phyloP scores from a whole-genome alignment of 1,140 invertebrate genomes.

The Polypedilum vanderplanki region DNA sequence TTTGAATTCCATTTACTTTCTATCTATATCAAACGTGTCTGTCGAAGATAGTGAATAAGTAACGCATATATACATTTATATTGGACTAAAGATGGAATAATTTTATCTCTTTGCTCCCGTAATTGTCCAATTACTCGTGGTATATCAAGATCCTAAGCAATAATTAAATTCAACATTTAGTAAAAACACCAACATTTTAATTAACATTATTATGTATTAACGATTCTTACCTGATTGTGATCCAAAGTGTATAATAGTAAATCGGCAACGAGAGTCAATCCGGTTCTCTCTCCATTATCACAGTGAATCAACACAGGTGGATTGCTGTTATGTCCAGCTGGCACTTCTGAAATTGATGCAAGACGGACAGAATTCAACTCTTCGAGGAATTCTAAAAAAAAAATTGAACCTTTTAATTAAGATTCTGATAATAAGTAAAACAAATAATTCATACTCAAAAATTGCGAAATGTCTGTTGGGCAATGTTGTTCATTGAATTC shows the following conservation, averaged over 20 bases:
- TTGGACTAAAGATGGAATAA: conserved; percentile 79
- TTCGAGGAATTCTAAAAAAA: conserved; percentile 62
- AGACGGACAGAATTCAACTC: conserved; percentile 75
- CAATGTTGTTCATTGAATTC: conserved; percentile 67
- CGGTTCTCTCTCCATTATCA: conserved; percentile 60
- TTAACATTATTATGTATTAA: conserved; percentile 30
- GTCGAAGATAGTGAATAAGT: conserved; percentile 75
- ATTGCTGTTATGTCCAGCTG: conserved; percentile 59
- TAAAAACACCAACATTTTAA: conserved; percentile 31
- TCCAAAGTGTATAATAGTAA: conserved; percentile 77
- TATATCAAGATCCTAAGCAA: conserved; percentile 63
- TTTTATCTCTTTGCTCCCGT: conserved; percentile 73
- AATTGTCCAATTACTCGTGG: conserved; percentile 66
- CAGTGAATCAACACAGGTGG: conserved; percentile 65
- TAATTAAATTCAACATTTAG: conserved; percentile 19
- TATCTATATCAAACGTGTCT: conserved; percentile 71
- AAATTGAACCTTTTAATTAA: too few species aligned
- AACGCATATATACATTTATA: conserved; percentile 84
- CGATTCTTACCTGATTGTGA: conserved; percentile 65
- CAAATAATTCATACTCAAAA: conserved; percentile 47
- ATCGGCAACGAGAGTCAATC: conserved; percentile 70
- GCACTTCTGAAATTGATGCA: conserved; percentile 59
- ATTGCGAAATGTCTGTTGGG: conserved; percentile 57
- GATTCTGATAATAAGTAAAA: too few species aligned
- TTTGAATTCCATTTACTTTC: conserved; percentile 21